Conservation (phyloP, 1,140 invertebrate genomes). For the Drosophila nikananu region DNA sequence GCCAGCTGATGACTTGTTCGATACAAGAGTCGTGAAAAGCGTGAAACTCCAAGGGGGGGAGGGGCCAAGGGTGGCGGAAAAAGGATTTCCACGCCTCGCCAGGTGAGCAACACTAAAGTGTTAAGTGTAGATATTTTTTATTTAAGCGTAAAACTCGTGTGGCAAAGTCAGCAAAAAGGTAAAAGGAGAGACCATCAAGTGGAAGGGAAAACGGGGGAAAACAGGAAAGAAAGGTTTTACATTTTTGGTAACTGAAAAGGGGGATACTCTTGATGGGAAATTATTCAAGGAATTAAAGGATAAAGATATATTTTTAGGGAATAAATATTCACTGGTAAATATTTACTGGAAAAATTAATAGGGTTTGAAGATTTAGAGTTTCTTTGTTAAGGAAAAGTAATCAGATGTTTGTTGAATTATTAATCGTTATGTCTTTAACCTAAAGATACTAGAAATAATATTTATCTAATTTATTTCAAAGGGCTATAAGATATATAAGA, state of each 20-base stretch:
- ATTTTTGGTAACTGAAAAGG: background rate
- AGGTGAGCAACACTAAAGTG: conserved; percentile 72
- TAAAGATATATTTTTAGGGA: background rate
- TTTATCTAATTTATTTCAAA: background rate
- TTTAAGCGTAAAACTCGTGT: conserved; percentile 75
- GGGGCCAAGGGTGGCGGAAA: conserved; percentile 19
- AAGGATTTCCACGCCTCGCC: conserved; percentile 38
- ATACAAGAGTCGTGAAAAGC: conserved; percentile 80
- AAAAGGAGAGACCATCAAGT: background rate
- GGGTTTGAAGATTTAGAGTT: background rate
- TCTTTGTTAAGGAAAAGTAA: background rate
- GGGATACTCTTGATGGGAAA: background rate
- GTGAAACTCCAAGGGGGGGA: background rate
- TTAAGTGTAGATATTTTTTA: conserved; percentile 81
- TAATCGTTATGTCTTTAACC: no score
- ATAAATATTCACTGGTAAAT: background rate
- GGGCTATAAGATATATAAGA: background rate
- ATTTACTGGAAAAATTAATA: background rate
- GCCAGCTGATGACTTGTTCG: conserved; percentile 78
- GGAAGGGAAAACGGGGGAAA: background rate
- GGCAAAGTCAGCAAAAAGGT: conserved; percentile 59
- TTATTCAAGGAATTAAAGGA: background rate
- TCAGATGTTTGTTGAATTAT: background rate
- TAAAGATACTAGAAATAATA: no score
- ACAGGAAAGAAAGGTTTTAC: background rate